Evolutionary conservation across 2,113 vertebrate species (phyloP), one percentile per base, ranked within the genome.

Genomic region (Perognathus longimembris): DNA sequence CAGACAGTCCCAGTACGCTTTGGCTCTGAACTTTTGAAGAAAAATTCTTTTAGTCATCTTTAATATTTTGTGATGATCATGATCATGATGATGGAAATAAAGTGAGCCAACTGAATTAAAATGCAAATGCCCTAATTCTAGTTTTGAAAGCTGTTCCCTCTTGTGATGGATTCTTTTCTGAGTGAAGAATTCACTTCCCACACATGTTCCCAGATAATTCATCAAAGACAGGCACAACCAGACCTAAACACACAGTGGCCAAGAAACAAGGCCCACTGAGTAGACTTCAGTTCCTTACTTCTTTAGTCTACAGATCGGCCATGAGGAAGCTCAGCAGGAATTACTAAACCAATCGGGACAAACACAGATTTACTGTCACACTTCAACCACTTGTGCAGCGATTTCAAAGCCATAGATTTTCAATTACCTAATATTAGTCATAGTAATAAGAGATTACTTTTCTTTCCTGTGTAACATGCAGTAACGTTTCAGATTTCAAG

Each of bases 341-440:
- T 86, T 76, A 91, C 67, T 73, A 64, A 64, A 38, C 94, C 87
- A 40, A 8, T 91, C 32, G 1, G 76, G 54, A 59, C 67, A 69
- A 74, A 57, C 45, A 32, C 24, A 73, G n/a, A 66, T 87, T 54
- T 67, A 42, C 36, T 82, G 38, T 83, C 67, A 38, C 57, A 66
- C 70, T 76, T 77, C 75, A 93, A 36, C 42, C 50, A 89, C 45
- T 42, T 50, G 32, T 73, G 71, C 67, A 73, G 36, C 54, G 30
- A 42, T 91, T 89, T 89, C 87, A 94, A 93, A 87, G 79, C 84
- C 3, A 5, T 59, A 84, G 80, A 89, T 94, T 95, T 93, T 92
- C 84, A 94, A 66, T 92, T 90, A 94, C 42, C 67, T 91, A 64
- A 93, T 95, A 92, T 96, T 86, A 94, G 90, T 94, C 93, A 92